These are phyloP conservation scores for Pachyramphus minor DNA, from an alignment of 2,113 vertebrate genomes.

Conservation along the genomic window DNA sequence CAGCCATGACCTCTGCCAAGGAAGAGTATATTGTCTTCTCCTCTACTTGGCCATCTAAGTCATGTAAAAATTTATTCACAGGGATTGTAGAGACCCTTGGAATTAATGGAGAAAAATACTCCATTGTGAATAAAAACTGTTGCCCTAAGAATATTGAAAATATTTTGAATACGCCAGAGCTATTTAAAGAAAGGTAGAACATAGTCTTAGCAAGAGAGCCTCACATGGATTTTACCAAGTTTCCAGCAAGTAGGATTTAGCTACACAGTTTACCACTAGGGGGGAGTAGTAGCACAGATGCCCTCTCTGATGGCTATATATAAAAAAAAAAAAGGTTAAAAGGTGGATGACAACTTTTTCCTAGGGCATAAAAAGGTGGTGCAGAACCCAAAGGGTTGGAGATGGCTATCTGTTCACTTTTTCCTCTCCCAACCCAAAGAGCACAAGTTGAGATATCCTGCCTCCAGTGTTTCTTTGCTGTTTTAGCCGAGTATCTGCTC, in stretches of 20 bases:
- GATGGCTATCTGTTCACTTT: not conserved
- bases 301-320: no score
- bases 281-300: not conserved
- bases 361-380: rapidly evolving
- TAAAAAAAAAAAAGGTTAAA: not conserved
- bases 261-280: not conserved
- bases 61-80: not conserved
- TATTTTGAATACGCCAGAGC: not conserved
- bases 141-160: not conserved
- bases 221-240: rapidly evolving
- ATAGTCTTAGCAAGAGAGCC: not conserved
- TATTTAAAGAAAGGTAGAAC: not conserved
- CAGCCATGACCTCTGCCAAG: not conserved
- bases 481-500: not conserved
- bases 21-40: not conserved
- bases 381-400: not conserved
- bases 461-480: not conserved
- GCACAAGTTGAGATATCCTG: not conserved
- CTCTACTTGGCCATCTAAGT: not conserved
- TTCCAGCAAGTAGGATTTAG: not conserved
- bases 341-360: not conserved
- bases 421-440: not conserved
- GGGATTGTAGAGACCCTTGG: not conserved
- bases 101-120: not conserved
- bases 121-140: not conserved